phyloP scores from a whole-genome alignment of 2,888 invertebrate genomes.

The Epirrhoe tristata region DNA sequence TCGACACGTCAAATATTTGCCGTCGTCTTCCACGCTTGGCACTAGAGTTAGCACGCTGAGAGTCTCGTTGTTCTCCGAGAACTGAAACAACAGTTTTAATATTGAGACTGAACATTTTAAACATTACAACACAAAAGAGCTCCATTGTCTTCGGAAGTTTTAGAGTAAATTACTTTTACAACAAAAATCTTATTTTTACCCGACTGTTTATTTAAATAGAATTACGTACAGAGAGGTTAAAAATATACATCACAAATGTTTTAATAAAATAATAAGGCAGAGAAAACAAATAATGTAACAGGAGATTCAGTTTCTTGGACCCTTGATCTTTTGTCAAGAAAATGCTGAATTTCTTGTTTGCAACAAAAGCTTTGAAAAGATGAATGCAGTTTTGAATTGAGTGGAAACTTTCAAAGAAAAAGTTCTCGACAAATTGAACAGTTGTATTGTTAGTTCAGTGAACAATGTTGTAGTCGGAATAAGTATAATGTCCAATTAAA shows the following conservation, averaged over 20 bases:
- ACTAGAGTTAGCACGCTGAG: slow-evolving; percentile 93
- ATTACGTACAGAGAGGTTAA: too few species aligned
- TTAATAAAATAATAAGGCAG: neutral
- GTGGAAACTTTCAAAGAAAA: slow-evolving; percentile 25
- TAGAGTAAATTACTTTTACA: too few species aligned
- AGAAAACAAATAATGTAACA: neutral
- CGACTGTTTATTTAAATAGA: too few species aligned
- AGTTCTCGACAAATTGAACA: slow-evolving; percentile 26
- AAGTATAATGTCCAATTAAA: neutral
- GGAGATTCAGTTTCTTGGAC: neutral
- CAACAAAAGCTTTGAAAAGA: slow-evolving; percentile 21
- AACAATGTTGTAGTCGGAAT: slow-evolving; percentile 3
- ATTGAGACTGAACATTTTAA: neutral
- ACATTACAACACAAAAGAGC: too few species aligned
- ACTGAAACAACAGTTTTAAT: slow-evolving; percentile 77
- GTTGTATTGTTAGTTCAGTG: slow-evolving; percentile 21
- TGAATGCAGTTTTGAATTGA: slow-evolving; percentile 25
- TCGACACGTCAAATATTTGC: slow-evolving; percentile 94
- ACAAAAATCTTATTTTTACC: too few species aligned
- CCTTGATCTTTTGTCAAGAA: slow-evolving; percentile 14
- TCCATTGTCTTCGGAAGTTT: too few species aligned
- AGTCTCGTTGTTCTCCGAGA: slow-evolving; percentile 93
- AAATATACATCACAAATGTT: neutral
- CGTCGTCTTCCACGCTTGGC: slow-evolving; percentile 94
- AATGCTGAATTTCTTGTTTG: slow-evolving; percentile 8